Conservation (phyloP, 2,888 invertebrate genomes). For the Cephus sareptanus region DNA sequence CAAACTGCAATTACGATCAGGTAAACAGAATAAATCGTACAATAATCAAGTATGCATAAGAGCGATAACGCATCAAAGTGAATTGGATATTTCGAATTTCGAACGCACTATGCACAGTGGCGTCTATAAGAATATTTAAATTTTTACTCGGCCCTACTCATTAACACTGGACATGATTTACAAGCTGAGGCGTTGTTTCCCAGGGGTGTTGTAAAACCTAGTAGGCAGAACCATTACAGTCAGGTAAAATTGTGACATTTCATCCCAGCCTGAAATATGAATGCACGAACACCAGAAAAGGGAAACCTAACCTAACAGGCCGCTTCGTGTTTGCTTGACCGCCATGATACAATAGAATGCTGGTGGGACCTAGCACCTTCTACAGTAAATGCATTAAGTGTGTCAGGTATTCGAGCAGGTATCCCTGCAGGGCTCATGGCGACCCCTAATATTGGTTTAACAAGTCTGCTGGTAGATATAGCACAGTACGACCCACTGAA, state of each 20-base stretch:
- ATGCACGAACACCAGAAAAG: neutral
- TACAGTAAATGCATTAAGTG: neutral
- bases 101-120: neutral
- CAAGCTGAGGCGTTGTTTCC: neutral
- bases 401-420: constrained; percentile 36
- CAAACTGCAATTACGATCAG: constrained; percentile 87
- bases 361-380: neutral
- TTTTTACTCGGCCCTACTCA: neutral
- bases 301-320: neutral
- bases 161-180: neutral
- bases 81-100: neutral
- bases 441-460: constrained; percentile 55
- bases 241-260: no score
- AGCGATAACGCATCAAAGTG: neutral
- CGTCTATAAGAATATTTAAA: neutral
- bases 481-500: neutral
- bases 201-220: neutral
- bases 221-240: neutral
- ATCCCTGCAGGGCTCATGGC: constrained; percentile 37
- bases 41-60: neutral
- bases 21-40: constrained; percentile 55
- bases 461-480: constrained; percentile 48
- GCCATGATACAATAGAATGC: neutral
- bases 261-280: neutral
- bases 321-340: neutral